Conservation (phyloP, 2,888 invertebrate species). For the Tachina grossa region DNA sequence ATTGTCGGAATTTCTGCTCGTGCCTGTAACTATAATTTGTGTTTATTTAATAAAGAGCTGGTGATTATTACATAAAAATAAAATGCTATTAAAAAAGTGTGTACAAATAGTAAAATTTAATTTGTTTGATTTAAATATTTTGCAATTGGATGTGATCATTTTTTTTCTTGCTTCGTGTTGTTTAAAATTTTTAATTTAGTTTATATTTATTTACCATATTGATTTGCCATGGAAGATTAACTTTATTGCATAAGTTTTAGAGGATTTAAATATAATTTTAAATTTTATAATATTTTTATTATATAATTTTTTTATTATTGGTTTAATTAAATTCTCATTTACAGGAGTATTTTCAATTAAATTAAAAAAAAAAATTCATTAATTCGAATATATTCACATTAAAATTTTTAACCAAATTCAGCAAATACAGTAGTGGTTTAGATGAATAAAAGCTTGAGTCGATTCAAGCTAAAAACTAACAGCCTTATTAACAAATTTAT, state of each 20-base stretch:
- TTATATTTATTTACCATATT: slow-evolving; percentile 27
- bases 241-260: slow-evolving; percentile 10
- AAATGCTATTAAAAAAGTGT: background rate
- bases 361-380: too few relatives aligned
- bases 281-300: background rate
- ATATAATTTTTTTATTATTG: background rate
- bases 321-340: too few relatives aligned
- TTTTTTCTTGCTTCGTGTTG: background rate
- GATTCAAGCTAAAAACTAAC: too few relatives aligned
- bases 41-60: slow-evolving; percentile 46
- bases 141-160: background rate
- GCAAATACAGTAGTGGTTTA: too few relatives aligned
- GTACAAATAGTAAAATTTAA: slow-evolving; percentile 5
- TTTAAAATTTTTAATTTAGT: background rate
- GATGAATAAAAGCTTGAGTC: too few relatives aligned
- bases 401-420: too few relatives aligned
- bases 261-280: background rate
- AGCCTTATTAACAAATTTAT: too few relatives aligned
- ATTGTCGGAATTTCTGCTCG: slow-evolving; percentile 2
- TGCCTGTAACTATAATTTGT: slow-evolving; percentile 32
- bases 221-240: slow-evolving; percentile 30
- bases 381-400: too few relatives aligned
- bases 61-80: slow-evolving; percentile 36
- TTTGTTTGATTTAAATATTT: slow-evolving; percentile 16
- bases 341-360: too few relatives aligned